These are phyloP conservation scores for Pyrocoelia pectoralis DNA, from an alignment of 2,888 invertebrate species.

Conservation along the genomic window DNA sequence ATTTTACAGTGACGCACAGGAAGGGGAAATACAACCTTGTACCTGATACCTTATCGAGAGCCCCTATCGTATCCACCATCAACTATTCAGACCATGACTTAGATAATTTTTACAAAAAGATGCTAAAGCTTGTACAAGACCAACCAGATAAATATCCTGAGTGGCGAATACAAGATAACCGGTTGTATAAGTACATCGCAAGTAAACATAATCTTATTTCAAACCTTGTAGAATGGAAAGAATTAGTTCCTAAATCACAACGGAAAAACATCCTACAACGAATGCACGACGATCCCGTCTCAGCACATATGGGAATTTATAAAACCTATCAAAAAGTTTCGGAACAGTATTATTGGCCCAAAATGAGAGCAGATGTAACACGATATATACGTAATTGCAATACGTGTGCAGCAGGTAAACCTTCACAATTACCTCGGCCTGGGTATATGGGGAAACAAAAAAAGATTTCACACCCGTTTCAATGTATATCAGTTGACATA, in stretches of 20 bases:
- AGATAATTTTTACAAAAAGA: neutral
- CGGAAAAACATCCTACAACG: neutral
- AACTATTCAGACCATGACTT: neutral
- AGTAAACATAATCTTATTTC: neutral
- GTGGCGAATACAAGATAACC: neutral
- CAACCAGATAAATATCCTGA: neutral
- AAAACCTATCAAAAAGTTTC: constrained; percentile 34
- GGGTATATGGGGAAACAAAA: constrained; percentile 28
- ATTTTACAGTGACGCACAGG: constrained; percentile 29
- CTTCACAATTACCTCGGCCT: constrained; percentile 4
- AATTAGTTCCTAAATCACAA: constrained; percentile 13
- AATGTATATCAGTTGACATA: constrained; percentile 36
- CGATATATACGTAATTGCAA: constrained; percentile 35
- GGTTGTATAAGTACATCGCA: neutral
- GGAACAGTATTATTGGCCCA: constrained; percentile 35
- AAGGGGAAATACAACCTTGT: constrained; percentile 26
- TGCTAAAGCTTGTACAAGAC: neutral
- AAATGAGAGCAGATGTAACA: constrained; percentile 26
- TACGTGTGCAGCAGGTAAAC: constrained; percentile 12
- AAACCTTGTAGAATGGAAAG: constrained; percentile 19
- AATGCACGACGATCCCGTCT: constrained; percentile 21
- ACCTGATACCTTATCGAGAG: constrained; percentile 7
- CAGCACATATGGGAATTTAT: constrained; percentile 31
- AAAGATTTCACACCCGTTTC: constrained; percentile 25
- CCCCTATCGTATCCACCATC: neutral